phyloP scores from a whole-genome alignment of 1,140 invertebrate species.

The Pseudomyrmex gracilis region DNA sequence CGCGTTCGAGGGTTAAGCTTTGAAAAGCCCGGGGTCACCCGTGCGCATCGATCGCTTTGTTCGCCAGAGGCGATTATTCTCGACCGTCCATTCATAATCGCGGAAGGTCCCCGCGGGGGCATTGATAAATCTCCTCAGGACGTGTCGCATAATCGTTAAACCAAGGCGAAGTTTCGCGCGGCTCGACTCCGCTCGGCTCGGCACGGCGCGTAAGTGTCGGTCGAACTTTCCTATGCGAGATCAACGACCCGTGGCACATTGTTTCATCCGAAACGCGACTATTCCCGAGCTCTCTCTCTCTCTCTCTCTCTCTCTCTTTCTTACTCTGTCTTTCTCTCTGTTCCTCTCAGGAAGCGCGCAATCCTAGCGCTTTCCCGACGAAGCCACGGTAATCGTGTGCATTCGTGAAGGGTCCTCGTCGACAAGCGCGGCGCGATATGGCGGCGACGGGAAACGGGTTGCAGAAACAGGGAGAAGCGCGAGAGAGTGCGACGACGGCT shows the following conservation, averaged over 20 bases:
- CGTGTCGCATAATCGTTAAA: conserved; percentile 60
- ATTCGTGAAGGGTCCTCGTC: conserved; percentile 70
- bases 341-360: conserved; percentile 67
- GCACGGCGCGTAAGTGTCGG: background rate
- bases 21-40: conserved; percentile 26
- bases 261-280: conserved; percentile 70
- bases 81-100: conserved; percentile 57
- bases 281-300: conserved; percentile 53
- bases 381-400: conserved; percentile 73
- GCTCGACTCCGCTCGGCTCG: conserved; percentile 13
- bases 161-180: conserved; percentile 55
- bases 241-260: conserved; percentile 71
- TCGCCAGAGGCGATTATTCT: conserved; percentile 55
- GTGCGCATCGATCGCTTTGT: conserved; percentile 60
- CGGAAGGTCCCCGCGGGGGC: conserved; percentile 35
- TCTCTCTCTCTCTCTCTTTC: too few species aligned
- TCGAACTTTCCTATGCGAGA: conserved; percentile 60
- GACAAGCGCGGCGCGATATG: conserved; percentile 49
- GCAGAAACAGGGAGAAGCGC: conserved; percentile 50
- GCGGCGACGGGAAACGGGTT: conserved; percentile 24
- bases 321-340: too few species aligned
- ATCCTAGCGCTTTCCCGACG: conserved; percentile 64
- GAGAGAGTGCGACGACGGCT: conserved; percentile 15
- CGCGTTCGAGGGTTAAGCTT: conserved; percentile 43
- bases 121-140: conserved; percentile 51